phyloP scores from a whole-genome alignment of 2,113 vertebrate genomes.

The Melanotaenia duboulayi region DNA sequence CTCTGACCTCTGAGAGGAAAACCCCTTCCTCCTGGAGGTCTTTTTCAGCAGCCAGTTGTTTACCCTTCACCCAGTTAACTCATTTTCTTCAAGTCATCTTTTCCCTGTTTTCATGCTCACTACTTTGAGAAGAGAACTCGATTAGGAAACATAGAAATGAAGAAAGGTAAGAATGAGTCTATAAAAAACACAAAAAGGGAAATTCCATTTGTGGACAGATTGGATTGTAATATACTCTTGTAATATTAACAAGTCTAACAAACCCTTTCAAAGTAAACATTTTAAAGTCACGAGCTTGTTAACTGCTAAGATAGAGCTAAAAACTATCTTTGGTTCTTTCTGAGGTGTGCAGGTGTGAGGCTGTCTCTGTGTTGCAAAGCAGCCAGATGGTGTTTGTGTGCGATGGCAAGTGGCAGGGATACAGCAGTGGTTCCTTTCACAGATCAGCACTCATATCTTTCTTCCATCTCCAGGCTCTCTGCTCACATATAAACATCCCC shows the following conservation, averaged over 20 bases:
- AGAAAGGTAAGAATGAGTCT: neutral
- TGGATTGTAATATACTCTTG: too few relatives aligned
- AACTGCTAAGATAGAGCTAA: neutral
- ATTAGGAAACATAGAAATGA: conserved; percentile 13
- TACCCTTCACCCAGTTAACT: conserved; percentile 57
- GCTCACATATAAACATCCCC: conserved; percentile 80
- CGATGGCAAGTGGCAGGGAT: conserved; percentile 73
- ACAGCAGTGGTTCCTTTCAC: conserved; percentile 72
- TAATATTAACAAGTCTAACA: neutral
- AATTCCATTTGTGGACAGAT: neutral
- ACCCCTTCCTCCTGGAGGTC: conserved; percentile 50
- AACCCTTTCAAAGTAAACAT: neutral
- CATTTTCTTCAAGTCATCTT: conserved; percentile 45
- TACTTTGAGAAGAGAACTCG: conserved; percentile 20
- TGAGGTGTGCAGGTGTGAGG: conserved; percentile 74
- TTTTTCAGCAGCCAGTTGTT: conserved; percentile 63
- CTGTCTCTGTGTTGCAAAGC: conserved; percentile 56
- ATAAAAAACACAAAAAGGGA: neutral
- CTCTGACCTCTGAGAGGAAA: conserved; percentile 67
- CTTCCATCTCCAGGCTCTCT: conserved; percentile 78
- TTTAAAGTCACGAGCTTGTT: neutral
- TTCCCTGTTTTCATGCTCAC: conserved; percentile 34
- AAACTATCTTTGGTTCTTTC: conserved; percentile 4
- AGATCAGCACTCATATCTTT: conserved; percentile 79
- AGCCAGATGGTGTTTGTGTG: conserved; percentile 79